Evolutionary conservation across 2,888 invertebrate species (phyloP), one percentile per base, ranked within the genome.

Genomic region (Chrysotoxum bicinctum): DNA sequence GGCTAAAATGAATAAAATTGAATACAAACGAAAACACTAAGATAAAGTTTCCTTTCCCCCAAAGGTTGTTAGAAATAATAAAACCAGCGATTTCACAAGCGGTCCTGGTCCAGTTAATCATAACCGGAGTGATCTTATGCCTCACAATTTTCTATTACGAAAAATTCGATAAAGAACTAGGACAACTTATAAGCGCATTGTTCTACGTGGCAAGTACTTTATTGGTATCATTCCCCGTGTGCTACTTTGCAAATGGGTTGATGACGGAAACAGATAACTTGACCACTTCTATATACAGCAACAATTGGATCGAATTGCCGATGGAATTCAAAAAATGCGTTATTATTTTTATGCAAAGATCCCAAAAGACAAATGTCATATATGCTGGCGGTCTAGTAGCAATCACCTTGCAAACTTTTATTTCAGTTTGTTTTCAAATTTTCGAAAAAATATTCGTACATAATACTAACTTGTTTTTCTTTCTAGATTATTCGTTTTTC

Each of bases 261-360:
- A 83, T 48, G 43, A 7, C 16, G 12, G 82, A 73, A 37, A 54
- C 73, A 1, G 73, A 73, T 10, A 14, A 32, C 3, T 21, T 83
- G 0, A 78, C 73, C 2, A 73, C 45, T 10, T 60, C 73, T 1
- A 74, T 83, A 19, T 78, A 43, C 37, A 60, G 23, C 21, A 66
- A 68, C 19, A 73, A 83, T 9, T 83, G 82, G 82, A 60, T 82
- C 12, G 73, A 69, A 26, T 48, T 78, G 21, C n/a, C 73, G 0
- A 5, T 23, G 3, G 21, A 66, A 40, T 82, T 82, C 10, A 77
- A 66, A 5, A 72, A 62, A 30, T 45, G 26, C 5, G 1, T 73
- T 4, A 62, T 83, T 4, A 83, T 83, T n/a, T 73, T 78, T 21
- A 83, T 83, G 78, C 60, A 78, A 8, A 58, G 68, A n/a, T 73